Percentiles rank a stretch among this genome's conserved stretches.
Conservation (phyloP, 2,797 vertebrate genomes). For the Helostoma temminkii region DNA sequence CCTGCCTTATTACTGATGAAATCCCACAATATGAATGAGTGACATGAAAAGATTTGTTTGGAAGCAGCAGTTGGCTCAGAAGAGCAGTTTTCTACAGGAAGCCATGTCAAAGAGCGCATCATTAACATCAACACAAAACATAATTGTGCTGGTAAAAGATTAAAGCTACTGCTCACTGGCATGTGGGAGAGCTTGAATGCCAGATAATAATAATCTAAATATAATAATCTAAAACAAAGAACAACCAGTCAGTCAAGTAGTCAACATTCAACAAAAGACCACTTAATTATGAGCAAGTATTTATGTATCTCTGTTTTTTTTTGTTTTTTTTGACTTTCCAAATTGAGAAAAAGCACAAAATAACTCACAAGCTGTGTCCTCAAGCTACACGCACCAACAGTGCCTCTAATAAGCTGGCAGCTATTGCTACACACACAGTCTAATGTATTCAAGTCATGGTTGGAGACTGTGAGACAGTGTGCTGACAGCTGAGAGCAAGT, state of each 20-base stretch:
- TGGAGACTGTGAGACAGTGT: constrained; percentile 39
- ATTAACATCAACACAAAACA: neutral
- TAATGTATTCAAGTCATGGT: constrained; percentile 59
- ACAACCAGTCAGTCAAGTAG: no score
- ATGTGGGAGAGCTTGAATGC: neutral
- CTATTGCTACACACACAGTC: constrained; percentile 19
- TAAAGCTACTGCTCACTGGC: neutral
- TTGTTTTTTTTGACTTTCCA: neutral
- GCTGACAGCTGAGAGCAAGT: constrained; percentile 65
- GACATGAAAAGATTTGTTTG: neutral
- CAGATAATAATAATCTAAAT: neutral
- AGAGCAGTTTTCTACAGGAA: neutral
- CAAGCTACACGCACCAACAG: constrained; percentile 8
- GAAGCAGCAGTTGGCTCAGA: neutral
- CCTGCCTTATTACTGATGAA: constrained; percentile 12
- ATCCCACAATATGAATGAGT: neutral
- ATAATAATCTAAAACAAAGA: no score
- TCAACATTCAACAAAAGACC: no score
- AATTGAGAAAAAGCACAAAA: constrained; percentile 5
- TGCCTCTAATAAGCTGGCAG: constrained; percentile 20
- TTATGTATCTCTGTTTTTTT: neutral
- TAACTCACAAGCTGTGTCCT: neutral
- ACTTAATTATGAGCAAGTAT: no score
- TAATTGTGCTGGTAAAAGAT: constrained; percentile 1
- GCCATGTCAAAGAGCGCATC: neutral